Conservation (phyloP, 2,888 invertebrate genomes). For the Apamea monoglypha region DNA sequence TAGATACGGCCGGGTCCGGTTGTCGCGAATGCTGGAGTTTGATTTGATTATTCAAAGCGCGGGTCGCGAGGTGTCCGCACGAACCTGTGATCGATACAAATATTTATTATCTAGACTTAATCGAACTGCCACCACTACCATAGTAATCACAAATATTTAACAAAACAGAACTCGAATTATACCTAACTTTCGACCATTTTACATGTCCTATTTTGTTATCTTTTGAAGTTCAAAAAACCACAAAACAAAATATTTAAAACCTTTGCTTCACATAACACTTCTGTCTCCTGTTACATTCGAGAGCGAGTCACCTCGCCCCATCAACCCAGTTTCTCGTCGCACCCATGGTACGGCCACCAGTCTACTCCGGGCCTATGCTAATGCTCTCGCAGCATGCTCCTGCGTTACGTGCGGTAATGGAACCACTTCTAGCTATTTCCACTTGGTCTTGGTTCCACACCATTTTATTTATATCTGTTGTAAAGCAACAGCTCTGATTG, state of each 20-base stretch:
- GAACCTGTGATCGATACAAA: conserved; percentile 73
- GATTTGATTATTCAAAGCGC: conserved; percentile 53
- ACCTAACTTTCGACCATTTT: neutral
- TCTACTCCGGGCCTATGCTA: conserved; percentile 76
- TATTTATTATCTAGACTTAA: conserved; percentile 71
- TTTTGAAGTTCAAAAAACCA: neutral
- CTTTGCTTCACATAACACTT: neutral
- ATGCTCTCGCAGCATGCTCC: conserved; percentile 76
- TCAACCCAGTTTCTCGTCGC: neutral
- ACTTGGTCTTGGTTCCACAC: conserved; percentile 78
- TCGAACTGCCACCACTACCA: conserved; percentile 65
- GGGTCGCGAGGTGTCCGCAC: conserved; percentile 71
- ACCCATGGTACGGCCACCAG: conserved; percentile 57
- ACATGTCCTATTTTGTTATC: neutral
- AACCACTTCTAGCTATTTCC: conserved; percentile 83
- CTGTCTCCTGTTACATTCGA: neutral
- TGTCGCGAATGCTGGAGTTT: conserved; percentile 34
- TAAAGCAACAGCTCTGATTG: conserved; percentile 32
- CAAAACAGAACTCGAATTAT: neutral
- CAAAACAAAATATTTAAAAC: neutral
- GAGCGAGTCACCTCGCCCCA: neutral
- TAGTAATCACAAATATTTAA: conserved; percentile 21
- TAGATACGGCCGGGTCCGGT: conserved; percentile 40
- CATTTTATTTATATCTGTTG: conserved; percentile 70
- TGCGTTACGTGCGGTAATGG: conserved; percentile 85